These are phyloP conservation scores for Aleiodes leptofemur DNA, from an alignment of 2,888 invertebrate genomes.

Conservation along the genomic window DNA sequence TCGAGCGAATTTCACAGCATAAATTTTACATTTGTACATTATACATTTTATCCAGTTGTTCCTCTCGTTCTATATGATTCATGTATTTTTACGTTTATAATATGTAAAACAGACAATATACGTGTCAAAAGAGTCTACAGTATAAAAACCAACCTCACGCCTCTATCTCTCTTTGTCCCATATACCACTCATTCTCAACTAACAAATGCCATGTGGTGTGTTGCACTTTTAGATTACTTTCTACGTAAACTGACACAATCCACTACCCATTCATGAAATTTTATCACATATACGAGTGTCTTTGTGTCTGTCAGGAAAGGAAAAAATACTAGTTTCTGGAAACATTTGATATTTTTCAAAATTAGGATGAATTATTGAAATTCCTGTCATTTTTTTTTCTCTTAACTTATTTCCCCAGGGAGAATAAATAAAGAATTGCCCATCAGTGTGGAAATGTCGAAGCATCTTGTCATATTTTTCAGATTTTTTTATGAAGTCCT, in stretches of 20 bases:
- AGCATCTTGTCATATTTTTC: too few species aligned
- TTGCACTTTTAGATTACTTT: conserved; percentile 49
- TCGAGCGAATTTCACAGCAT: conserved; percentile 32
- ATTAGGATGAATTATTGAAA: too few species aligned
- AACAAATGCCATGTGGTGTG: conserved; percentile 42
- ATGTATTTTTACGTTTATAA: conserved; percentile 34
- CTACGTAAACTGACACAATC: conserved; percentile 21
- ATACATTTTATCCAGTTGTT: conserved; percentile 38
- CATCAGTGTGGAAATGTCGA: too few species aligned
- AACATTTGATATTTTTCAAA: too few species aligned
- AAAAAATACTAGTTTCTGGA: too few species aligned
- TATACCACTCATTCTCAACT: conserved; percentile 21
- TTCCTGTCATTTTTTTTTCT: too few species aligned
- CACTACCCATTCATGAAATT: conserved; percentile 34
- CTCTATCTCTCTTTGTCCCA: not conserved
- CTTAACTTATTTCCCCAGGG: too few species aligned
- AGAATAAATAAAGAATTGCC: too few species aligned
- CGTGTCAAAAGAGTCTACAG: conserved; percentile 23
- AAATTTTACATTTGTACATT: conserved; percentile 42
- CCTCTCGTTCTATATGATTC: conserved; percentile 44
- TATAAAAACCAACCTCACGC: conserved; percentile 14
- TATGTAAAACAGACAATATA: conserved; percentile 46
- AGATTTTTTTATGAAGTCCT: too few species aligned
- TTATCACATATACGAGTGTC: conserved; percentile 11
- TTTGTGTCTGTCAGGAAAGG: not conserved